phyloP scores from a whole-genome alignment of 2,113 vertebrate genomes.

The Rhabdornis inornatus region DNA sequence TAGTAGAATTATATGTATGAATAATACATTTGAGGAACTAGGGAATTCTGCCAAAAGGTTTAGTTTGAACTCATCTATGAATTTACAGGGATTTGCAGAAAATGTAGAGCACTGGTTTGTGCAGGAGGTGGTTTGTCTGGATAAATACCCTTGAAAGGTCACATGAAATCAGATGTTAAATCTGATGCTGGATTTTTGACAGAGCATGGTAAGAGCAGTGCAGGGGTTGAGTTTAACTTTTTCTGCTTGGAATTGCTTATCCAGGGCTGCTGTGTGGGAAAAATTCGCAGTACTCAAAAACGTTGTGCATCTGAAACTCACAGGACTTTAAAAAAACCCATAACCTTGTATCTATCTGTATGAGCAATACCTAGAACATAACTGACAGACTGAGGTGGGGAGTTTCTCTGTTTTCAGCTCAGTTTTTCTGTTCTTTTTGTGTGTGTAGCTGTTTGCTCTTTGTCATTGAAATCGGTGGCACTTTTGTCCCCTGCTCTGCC shows the following conservation, averaged over 20 bases:
- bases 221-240: not conserved
- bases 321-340: rapidly evolving
- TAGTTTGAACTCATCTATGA: not conserved
- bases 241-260: not conserved
- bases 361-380: not conserved
- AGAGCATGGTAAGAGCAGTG: not conserved
- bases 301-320: not conserved
- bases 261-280: not conserved
- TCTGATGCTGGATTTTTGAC: not conserved
- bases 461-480: not conserved
- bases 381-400: not conserved
- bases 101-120: not conserved
- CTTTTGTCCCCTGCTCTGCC: not conserved
- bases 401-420: not conserved
- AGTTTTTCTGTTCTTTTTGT: not conserved
- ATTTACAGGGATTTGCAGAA: not conserved
- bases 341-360: not conserved
- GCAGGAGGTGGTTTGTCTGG: not conserved
- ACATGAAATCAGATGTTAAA: not conserved
- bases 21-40: not conserved
- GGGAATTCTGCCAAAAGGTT: not conserved
- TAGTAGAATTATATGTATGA: not conserved
- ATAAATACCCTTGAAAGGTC: slow-evolving; percentile 6
- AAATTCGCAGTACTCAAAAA: not conserved
- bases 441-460: not conserved